Conservation (phyloP, 2,113 vertebrate species). For the Plecotus auritus region DNA sequence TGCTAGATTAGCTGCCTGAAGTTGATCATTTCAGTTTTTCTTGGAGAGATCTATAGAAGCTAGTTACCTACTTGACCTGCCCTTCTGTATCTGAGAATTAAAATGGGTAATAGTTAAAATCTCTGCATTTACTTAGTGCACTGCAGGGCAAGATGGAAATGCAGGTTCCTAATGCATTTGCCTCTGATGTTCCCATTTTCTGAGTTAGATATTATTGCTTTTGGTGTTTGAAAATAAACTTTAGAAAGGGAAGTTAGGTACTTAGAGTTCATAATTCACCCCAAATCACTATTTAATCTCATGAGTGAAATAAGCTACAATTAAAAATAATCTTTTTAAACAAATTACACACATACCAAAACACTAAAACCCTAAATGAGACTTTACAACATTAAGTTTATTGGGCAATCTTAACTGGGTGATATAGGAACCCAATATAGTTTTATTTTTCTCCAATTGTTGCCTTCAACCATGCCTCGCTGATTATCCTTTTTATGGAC, state of each 20-base stretch:
- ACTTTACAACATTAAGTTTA: not conserved
- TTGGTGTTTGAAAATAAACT: not conserved
- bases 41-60: slow-evolving; percentile 67
- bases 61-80: slow-evolving; percentile 68
- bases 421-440: not conserved
- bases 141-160: slow-evolving; percentile 11
- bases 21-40: slow-evolving; percentile 76
- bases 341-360: not conserved
- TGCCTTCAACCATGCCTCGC: not conserved
- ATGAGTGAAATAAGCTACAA: not conserved
- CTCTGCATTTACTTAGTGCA: slow-evolving; percentile 30
- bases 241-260: not conserved
- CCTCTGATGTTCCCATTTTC: not conserved
- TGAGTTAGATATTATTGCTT: slow-evolving; percentile 1
- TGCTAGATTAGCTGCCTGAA: slow-evolving; percentile 75
- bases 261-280: slow-evolving; percentile 22
- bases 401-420: not conserved
- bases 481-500: slow-evolving; percentile 32
- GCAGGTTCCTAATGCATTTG: not conserved
- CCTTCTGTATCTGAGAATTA: slow-evolving; percentile 64
- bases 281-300: not conserved
- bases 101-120: slow-evolving; percentile 65
- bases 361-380: not conserved
- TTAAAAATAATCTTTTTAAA: slow-evolving; percentile 3
- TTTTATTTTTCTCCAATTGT: not conserved